Conservation (phyloP, 2,888 invertebrate species). For the Malacosoma neustria region DNA sequence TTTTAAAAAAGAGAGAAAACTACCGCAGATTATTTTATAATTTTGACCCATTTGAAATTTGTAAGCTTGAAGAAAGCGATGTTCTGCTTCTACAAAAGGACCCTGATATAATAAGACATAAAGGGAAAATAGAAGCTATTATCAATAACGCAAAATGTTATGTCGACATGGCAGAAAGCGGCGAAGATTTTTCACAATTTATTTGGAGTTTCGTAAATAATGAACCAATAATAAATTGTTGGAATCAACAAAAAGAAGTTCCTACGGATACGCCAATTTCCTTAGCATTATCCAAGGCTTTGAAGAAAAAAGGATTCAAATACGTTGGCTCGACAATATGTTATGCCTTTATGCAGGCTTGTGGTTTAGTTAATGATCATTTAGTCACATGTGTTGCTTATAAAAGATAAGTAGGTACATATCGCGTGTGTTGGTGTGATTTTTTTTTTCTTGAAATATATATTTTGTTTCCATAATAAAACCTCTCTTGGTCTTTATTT, state of each 20-base stretch:
- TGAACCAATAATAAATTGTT: constrained; percentile 39
- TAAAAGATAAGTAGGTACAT: too few relatives aligned
- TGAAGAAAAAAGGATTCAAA: constrained; percentile 50
- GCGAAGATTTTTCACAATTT: constrained; percentile 44
- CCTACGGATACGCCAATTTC: constrained; percentile 41
- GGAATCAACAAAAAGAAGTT: constrained; percentile 33
- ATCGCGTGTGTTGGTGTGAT: too few relatives aligned
- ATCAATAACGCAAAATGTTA: constrained; percentile 50
- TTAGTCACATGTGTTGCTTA: constrained; percentile 26
- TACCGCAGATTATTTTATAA: constrained; percentile 39
- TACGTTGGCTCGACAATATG: constrained; percentile 55
- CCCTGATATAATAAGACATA: constrained; percentile 42
- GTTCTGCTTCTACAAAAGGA: constrained; percentile 24
- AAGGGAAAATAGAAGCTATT: constrained; percentile 49
- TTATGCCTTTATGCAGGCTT: constrained; percentile 65
- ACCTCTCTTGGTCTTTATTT: too few relatives aligned
- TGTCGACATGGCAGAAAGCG: constrained; percentile 36
- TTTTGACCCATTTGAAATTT: constrained; percentile 43
- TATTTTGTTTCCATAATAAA: too few relatives aligned
- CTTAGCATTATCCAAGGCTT: constrained; percentile 33
- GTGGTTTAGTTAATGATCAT: constrained; percentile 61
- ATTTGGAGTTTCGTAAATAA: constrained; percentile 51
- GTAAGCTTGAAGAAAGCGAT: constrained; percentile 26
- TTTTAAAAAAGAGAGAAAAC: constrained; percentile 50
- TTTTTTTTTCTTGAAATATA: too few relatives aligned